Evolutionary conservation across 2,113 vertebrate genomes (phyloP), one percentile per base, ranked within the genome.

Genomic region (Hemibagrus wyckioides): DNA sequence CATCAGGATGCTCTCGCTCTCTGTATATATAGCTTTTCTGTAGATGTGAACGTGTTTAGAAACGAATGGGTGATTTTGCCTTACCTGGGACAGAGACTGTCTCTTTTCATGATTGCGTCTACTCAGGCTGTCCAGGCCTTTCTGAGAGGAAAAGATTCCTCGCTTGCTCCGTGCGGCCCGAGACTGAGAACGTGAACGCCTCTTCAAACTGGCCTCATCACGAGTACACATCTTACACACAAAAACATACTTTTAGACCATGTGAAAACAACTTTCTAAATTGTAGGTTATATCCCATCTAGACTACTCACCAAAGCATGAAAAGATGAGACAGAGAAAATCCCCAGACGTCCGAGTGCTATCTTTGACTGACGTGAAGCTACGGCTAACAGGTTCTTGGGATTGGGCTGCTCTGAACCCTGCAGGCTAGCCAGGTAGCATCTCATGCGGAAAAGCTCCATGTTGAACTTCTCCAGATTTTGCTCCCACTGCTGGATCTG

Each of bases 401-500:
- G 97, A 91, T 99, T 99, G 7, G 98, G 98, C 86, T 97, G 92
- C 92, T 99, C 98, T 23, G 96, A 94, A 7, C 98, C 98, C 93
- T 99, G 97, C 88, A 99, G 94, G 91, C 98, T 99, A 90, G 97
- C 96, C 89, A 97, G 94, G 83, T 99, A 99, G 88, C 97, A 99
- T 56, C 97, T 95, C 92, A 96, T 93, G 71, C 97, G 93, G 95
- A 99, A 99, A 84, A 99, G 95, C 36, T 98, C 97, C 96, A 98
- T 95, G 93, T 97, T 97, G 90, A 98, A 97, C 63, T 96, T 96
- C 92, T 99, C 98, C 94, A 99, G 94, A 92, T 99, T 99, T 94
- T 97, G 97, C 83, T 99, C 97, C 98, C 98, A 99, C 82, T 98
- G 97, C 91, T 96, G 96, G 91, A 99, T 98, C 98, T 99, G 91